Evolutionary conservation across 2,113 vertebrate genomes (phyloP), one percentile per base, ranked within the genome.

Genomic region (Chloropsis cyanopogon): DNA sequence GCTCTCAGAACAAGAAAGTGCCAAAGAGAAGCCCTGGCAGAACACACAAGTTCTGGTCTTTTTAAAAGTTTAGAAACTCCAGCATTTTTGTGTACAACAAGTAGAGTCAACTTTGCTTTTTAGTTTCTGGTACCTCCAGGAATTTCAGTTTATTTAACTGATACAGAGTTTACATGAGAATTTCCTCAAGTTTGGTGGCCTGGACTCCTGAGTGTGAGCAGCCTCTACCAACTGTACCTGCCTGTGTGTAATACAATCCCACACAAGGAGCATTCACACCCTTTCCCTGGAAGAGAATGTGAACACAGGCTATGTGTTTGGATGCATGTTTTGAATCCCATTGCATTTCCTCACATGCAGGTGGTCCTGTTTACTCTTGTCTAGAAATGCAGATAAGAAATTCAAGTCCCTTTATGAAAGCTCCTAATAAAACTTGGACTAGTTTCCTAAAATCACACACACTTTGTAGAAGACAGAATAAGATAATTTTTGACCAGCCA

Each of bases 21-120:
- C 24, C 0, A 0, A 6, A 57, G 22, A 59, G 46, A 18, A 93
- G 24, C 8, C 9, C 42, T 42, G 46, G n/a, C 7, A 70, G 21
- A 83, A 77, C 2, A 1, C 4, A 9, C 22, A 46, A 33, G 11
- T 1, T 46, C 39, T 41, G 41, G n/a, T 14, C 7, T 37, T 85
- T 61, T 82, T 4, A 65, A 39, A 39, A 57, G 15, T 42, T 88
- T 59, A 47, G 37, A 33, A 90, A 50, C 20, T 33, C 22, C n/a
- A 13, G 11, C 3, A 12, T 64, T 71, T 82, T 42, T 70, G 3
- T 23, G 14, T 26, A 69, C 7, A 77, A 22, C 33, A 56, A 61
- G 46, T 24, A 72, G 35, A 63, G 22, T 33, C 29, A 71, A 15
- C 19, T 85, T 46, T 54, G 39, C 42, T 61, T 86, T 83, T 86